Evolutionary conservation across 2,888 invertebrate genomes (phyloP).

Genomic region (Heteropelma amictum): DNA sequence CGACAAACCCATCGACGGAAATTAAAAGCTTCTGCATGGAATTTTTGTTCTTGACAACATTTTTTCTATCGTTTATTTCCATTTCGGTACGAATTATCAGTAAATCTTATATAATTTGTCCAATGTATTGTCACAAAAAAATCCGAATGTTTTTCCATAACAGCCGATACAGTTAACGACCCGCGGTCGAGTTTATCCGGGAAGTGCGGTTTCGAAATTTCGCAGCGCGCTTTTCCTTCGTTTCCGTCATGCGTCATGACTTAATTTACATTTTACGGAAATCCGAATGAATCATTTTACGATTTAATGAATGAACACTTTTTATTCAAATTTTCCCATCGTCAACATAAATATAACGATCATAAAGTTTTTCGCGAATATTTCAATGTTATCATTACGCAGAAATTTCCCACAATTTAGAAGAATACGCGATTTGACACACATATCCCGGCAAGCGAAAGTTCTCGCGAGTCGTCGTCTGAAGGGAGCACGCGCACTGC

Average conservation of each 20-base stretch:
- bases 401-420: too few relatives aligned
- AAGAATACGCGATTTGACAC: too few relatives aligned
- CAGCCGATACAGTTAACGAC: too few relatives aligned
- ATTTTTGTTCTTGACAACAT: too few relatives aligned
- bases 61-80: neutral
- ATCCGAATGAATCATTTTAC: neutral
- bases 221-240: constrained; percentile 9
- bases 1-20: neutral
- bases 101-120: too few relatives aligned
- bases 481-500: too few relatives aligned
- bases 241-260: constrained; percentile 15
- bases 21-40: neutral
- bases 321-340: neutral
- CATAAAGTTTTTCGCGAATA: neutral
- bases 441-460: too few relatives aligned
- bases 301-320: neutral
- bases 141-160: too few relatives aligned
- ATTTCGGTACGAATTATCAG: neutral
- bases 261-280: neutral
- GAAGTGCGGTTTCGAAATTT: constrained; percentile 45
- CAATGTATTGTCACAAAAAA: too few relatives aligned
- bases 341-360: neutral
- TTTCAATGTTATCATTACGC: too few relatives aligned
- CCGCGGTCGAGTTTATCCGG: constrained; percentile 40
- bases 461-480: too few relatives aligned